phyloP scores from a whole-genome alignment of 2,113 vertebrate genomes.

The Pygoscelis adeliae region DNA sequence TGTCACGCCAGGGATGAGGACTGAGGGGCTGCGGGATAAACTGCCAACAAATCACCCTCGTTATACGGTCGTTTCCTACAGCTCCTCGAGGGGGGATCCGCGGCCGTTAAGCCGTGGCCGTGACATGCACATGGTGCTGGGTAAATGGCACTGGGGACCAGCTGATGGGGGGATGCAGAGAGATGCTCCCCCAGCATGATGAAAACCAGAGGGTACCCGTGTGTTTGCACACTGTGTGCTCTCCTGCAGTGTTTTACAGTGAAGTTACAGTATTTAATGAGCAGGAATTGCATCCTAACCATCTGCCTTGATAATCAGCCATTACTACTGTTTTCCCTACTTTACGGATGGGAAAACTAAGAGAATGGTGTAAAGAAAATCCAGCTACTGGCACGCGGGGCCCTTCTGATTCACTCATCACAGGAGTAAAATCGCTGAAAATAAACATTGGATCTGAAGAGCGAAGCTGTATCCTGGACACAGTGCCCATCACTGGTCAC shows the following conservation, averaged over 20 bases:
- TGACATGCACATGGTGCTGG: not conserved
- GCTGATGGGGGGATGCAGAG: not conserved
- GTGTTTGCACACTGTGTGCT: not conserved
- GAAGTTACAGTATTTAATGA: not conserved
- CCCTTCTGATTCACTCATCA: not conserved
- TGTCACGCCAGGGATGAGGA: not conserved
- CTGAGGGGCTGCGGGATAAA: not conserved
- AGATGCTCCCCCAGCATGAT: not conserved
- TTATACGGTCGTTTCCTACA: not conserved
- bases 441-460: not conserved
- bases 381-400: not conserved
- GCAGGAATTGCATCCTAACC: conserved; percentile 3
- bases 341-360: not conserved
- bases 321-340: not conserved
- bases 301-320: not conserved
- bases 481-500: not conserved
- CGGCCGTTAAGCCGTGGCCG: rapidly evolving
- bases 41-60: not conserved
- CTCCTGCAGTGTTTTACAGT: not conserved
- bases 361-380: not conserved
- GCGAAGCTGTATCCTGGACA: not conserved
- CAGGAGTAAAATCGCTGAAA: not conserved
- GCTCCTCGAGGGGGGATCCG: not conserved
- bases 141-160: not conserved
- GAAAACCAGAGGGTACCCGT: not conserved